phyloP scores from a whole-genome alignment of 2,888 invertebrate species.

The Lasioglossum leucozonium region DNA sequence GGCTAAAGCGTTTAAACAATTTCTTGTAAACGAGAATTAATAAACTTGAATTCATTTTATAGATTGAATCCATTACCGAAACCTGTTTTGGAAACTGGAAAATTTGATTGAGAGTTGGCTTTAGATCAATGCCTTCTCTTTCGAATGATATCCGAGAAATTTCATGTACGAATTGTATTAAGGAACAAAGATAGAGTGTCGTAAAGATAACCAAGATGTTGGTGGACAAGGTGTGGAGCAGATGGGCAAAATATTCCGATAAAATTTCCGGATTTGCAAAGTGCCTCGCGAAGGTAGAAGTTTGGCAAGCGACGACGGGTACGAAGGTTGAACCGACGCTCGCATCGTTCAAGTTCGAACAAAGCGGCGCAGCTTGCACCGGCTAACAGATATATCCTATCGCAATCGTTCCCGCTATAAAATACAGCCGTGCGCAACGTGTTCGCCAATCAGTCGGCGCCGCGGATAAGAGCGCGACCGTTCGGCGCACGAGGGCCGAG shows the following conservation, averaged over 20 bases:
- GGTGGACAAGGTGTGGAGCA: neutral
- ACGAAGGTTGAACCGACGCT: constrained; percentile 28
- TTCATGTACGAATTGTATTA: too few relatives aligned
- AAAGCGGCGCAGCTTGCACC: constrained; percentile 43
- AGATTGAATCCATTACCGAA: neutral
- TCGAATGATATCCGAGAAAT: neutral
- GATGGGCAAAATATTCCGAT: neutral
- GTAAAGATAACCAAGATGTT: neutral
- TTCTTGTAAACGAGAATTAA: neutral
- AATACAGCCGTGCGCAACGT: constrained; percentile 44
- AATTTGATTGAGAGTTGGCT: neutral
- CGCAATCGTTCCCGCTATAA: constrained; percentile 56
- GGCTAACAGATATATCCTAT: constrained; percentile 57
- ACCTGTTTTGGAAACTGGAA: neutral
- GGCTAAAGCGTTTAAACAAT: neutral
- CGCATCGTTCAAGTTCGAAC: constrained; percentile 6
- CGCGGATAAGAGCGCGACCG: constrained; percentile 40
- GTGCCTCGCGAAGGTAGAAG: neutral
- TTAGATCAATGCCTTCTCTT: neutral
- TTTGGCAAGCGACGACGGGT: neutral
- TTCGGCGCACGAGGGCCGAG: constrained; percentile 21
- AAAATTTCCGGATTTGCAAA: neutral
- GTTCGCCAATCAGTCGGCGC: constrained; percentile 54
- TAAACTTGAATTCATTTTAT: neutral
- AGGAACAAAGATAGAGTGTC: too few relatives aligned